A percentile compares a stretch with the other conserved stretches of the same genome.
phyloP scores from a whole-genome alignment of 2,113 vertebrate species.

The Callospermophilus lateralis region DNA sequence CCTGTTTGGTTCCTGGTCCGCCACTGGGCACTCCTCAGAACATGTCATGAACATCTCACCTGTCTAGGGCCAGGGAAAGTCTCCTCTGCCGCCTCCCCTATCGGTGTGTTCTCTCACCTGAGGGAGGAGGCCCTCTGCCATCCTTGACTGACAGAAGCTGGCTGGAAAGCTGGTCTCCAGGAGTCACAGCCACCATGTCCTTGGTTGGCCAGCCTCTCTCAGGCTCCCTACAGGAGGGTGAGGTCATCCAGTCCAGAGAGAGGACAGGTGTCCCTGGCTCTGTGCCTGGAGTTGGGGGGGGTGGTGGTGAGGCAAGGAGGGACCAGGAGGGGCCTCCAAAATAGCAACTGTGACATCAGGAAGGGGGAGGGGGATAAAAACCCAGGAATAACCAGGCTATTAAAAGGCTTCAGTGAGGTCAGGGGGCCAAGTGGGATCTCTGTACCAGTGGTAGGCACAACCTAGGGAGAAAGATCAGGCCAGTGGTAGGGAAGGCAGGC shows the following conservation, averaged over 20 bases:
- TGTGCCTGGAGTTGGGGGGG: constrained; percentile 62
- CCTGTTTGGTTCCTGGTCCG: neutral
- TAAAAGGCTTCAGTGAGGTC: constrained; percentile 80
- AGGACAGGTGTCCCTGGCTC: constrained; percentile 84
- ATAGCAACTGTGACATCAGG: constrained; percentile 82
- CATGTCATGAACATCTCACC: neutral
- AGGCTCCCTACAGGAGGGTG: constrained; percentile 65
- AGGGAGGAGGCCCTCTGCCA: neutral
- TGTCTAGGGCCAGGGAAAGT: neutral
- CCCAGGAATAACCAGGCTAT: constrained; percentile 81
- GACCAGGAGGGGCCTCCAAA: constrained; percentile 72
- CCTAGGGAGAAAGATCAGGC: neutral
- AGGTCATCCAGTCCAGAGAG: constrained; percentile 77
- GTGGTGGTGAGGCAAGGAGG: constrained; percentile 72
- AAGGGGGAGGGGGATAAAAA: constrained; percentile 64
- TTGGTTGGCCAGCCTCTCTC: constrained; percentile 71
- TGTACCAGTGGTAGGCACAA: constrained; percentile 47
- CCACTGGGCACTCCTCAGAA: neutral
- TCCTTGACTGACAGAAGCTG: neutral
- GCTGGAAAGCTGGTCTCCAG: neutral
- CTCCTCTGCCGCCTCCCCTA: neutral
- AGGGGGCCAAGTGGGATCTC: constrained; percentile 75
- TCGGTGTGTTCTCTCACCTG: neutral
- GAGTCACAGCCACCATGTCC: constrained; percentile 45
- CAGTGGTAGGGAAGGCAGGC: neutral